Evolutionary conservation across 2,797 vertebrate species (phyloP).

Genomic region (Eospalax fontanierii): DNA sequence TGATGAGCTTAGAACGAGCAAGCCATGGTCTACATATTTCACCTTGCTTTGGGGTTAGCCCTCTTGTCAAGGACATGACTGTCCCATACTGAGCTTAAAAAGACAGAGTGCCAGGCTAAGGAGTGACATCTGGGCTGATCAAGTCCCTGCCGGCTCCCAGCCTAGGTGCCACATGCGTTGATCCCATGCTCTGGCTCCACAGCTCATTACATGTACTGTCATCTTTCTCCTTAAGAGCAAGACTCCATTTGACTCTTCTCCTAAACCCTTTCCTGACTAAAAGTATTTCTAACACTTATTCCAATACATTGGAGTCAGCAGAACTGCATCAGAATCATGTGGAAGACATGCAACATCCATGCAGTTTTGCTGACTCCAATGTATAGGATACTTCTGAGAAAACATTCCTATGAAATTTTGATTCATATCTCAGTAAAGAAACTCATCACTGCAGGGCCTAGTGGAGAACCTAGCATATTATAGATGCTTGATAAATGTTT

Average conservation of each 20-base stretch:
- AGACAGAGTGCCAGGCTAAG: not conserved
- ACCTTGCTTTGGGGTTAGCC: not conserved
- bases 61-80: not conserved
- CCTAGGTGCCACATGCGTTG: not conserved
- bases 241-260: not conserved
- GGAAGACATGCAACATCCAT: not conserved
- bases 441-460: accelerated
- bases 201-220: too few species aligned
- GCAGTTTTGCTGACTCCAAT: not conserved
- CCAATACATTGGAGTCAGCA: too few species aligned
- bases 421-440: not conserved
- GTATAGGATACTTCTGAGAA: not conserved
- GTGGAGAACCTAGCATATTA: not conserved
- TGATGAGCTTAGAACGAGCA: not conserved
- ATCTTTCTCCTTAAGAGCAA: not conserved
- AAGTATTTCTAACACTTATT: too few species aligned
- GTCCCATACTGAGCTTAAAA: not conserved
- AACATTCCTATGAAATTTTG: not conserved
- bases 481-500: not conserved
- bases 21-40: not conserved
- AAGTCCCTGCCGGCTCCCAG: not conserved
- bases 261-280: too few species aligned
- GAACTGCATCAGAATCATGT: not conserved
- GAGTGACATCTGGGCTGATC: too few species aligned
- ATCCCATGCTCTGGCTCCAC: not conserved